Evolutionary conservation across 2,888 invertebrate species (phyloP), one percentile per base, ranked within the genome.

Genomic region (Camptogramma bilineatum): DNA sequence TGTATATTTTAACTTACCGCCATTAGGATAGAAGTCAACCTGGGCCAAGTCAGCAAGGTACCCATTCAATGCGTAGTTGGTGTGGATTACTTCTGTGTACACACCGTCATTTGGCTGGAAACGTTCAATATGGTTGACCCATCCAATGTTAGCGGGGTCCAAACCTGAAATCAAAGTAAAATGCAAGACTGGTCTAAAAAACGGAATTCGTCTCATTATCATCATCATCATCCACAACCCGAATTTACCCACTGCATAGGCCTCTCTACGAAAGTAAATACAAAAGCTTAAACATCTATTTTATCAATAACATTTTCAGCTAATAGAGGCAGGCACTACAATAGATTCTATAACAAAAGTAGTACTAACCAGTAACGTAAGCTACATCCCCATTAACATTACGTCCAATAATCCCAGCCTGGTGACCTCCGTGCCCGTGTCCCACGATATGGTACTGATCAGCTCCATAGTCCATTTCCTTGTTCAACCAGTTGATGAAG

Each of bases 51-150:
- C 81, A 4, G 72, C 81, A 0, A 86, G 64, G 52, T 82, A 88
- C 0, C 89, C 89, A 39, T 81, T 80, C 34, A 87, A 65, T 2
- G 85, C 87, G 24, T 81, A 82, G 69, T 88, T 89, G 0, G 88
- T 88, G 57, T 88, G 88, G 19, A 89, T 83, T 0, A 86, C 89
- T 80, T 89, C 88, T 2, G 88, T 86, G 69, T 87, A 88, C 1
- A 74, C 58, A 0, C 78, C 88, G 34, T 88, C 87, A n/a, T 73
- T 65, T 1, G 79, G 74, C 39, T 72, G 73, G 56, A 88, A 87
- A 4, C 85, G 81, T 31, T 86, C 75, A 9, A 81, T 73, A 58
- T 86, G 79, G 69, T 81, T 85, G 0, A 80, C 75, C 87, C 88
- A 88, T 10, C 88, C 88, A n/a, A 87, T 65, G 0, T 85, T 73